Base-by-base conservation (phyloP, 2,113 vertebrate species). In the Vanacampus margaritifer region DNA sequence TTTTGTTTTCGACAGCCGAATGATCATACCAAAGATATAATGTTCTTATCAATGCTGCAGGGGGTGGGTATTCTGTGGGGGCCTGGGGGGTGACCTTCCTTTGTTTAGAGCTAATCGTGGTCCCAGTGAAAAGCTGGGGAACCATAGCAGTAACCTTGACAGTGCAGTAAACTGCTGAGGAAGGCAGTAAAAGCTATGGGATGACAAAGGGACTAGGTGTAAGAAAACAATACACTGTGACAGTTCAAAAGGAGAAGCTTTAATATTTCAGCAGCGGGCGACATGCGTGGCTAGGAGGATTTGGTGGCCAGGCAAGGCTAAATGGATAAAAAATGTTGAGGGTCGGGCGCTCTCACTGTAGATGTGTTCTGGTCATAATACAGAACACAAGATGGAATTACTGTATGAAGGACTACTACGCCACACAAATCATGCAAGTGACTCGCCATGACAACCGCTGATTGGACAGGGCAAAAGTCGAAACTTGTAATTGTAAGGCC, bases 181-280 rank as follows among this genome's bases (percentile, higher is more conserved):
- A 80, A 88, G 84, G 87, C 87, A 85, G 78, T 82, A 88, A 79
- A 84, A 74, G 75, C 83, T 72, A 43, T 11, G 73, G 76, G 84
- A 90, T 85, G 86, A 89, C 87, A 89, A 89, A 87, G 79, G 74
- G 60, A 65, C 67, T 53, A 77, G 74, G 62, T 68, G 79, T 78
- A 78, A 71, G 84, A 88, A 89, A 91, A 92, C 86, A 86, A 88
- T 88, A 82, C 87, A 83, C 58, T 72, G 78, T 87, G 88, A 89
- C 88, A 87, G 84, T 84, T 89, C 86, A 87, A 89, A 90, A 81
- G 79, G 82, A 80, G 39, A 67, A 64, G 64, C 80, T 80, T 86
- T 82, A 86, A 91, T 89, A 86, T 86, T 87, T 86, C 76, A 86
- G 75, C 71, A n/a, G 4, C 1, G 46, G 68, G 65, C 3, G 8